Percentiles rank a stretch among this genome's conserved stretches.
Conservation (phyloP, 1,140 invertebrate species). For the Drosophila bipectinata region DNA sequence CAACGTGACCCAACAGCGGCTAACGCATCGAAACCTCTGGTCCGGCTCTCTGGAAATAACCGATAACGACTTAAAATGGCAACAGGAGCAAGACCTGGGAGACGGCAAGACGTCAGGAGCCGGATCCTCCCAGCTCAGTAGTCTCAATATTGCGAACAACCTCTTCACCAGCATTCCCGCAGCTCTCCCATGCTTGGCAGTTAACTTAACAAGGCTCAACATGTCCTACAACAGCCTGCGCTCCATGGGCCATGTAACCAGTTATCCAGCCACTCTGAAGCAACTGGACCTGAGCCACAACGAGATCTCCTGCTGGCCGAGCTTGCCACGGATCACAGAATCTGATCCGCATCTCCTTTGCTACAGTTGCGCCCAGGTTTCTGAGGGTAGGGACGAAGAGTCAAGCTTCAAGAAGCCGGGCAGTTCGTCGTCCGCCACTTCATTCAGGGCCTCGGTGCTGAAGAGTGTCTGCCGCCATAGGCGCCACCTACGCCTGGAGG, state of each 20-base stretch:
- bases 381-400: slow-evolving; percentile 85
- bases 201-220: slow-evolving; percentile 93
- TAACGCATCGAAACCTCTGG: slow-evolving; percentile 90
- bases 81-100: slow-evolving; percentile 49
- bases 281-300: slow-evolving; percentile 97
- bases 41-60: slow-evolving; percentile 88
- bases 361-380: slow-evolving; percentile 84
- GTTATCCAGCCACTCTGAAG: slow-evolving; percentile 94
- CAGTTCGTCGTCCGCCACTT: slow-evolving; percentile 62
- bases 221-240: slow-evolving; percentile 94
- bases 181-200: slow-evolving; percentile 94
- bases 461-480: slow-evolving; percentile 93
- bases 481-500: slow-evolving; percentile 88
- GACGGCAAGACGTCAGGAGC: slow-evolving; percentile 69
- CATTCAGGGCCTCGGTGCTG: slow-evolving; percentile 89
- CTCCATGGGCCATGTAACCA: slow-evolving; percentile 94
- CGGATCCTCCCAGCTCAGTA: slow-evolving; percentile 86
- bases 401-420: slow-evolving; percentile 72
- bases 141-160: slow-evolving; percentile 96
- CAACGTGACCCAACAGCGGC: slow-evolving; percentile 82
- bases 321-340: slow-evolving; percentile 89
- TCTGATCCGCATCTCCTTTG: slow-evolving; percentile 87
- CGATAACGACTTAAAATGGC: slow-evolving; percentile 87
- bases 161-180: slow-evolving; percentile 93
- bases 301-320: slow-evolving; percentile 94